Conservation (phyloP, 2,888 invertebrate genomes). For the Apamea sordens region DNA sequence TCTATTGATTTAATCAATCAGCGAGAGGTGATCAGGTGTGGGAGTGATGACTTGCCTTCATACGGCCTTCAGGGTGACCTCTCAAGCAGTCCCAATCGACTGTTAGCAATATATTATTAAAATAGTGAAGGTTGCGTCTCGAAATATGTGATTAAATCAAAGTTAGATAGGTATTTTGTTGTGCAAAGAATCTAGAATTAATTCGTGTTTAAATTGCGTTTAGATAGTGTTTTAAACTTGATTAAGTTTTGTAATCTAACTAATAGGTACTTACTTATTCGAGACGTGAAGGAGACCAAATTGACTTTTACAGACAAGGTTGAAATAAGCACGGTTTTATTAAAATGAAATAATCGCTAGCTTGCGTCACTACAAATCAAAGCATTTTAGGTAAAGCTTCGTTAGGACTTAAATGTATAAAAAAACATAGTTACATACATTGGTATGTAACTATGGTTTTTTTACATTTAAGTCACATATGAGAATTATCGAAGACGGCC, state of each 20-base stretch:
- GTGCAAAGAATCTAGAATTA: slow-evolving; percentile 47
- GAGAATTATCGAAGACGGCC: not conserved
- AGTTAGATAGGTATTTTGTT: slow-evolving; percentile 40
- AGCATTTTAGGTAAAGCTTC: too few relatives aligned
- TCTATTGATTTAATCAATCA: slow-evolving; percentile 55
- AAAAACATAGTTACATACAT: not conserved
- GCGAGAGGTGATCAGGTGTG: slow-evolving; percentile 38
- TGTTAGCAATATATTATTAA: slow-evolving; percentile 58
- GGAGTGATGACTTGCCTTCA: slow-evolving; percentile 42
- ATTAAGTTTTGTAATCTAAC: slow-evolving; percentile 28
- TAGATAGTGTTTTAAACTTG: slow-evolving; percentile 22
- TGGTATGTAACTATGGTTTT: too few relatives aligned
- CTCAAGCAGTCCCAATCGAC: slow-evolving; percentile 20
- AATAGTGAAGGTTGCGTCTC: slow-evolving; percentile 46
- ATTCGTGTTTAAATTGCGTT: slow-evolving; percentile 26
- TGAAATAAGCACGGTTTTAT: not conserved
- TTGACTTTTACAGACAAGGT: slow-evolving; percentile 1
- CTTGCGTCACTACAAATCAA: not conserved
- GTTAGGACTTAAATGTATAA: not conserved
- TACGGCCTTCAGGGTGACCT: slow-evolving; percentile 56
- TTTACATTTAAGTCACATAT: too few relatives aligned
- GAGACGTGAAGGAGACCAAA: not conserved
- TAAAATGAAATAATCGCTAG: not conserved
- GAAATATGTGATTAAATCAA: slow-evolving; percentile 56
- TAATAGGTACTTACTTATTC: not conserved